Percentiles rank a stretch among this genome's conserved stretches.
Evolutionary conservation across 2,797 vertebrate species (phyloP).

Genomic region (Discoglossus pictus): DNA sequence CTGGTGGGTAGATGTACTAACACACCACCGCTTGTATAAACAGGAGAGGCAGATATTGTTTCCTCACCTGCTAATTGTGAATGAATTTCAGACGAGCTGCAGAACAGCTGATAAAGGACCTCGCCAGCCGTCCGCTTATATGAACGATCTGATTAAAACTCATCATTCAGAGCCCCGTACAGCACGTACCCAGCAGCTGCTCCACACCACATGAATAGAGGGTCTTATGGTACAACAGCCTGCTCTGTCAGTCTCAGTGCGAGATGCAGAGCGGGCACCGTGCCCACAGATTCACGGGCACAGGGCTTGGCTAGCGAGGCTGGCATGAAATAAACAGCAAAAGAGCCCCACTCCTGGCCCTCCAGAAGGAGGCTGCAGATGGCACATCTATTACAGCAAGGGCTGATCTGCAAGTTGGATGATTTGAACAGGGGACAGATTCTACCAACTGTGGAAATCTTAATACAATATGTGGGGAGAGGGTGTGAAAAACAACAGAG

Average conservation of each 20-base stretch:
- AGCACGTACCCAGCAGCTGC: constrained; percentile 16
- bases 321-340: no score
- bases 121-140: constrained; percentile 13
- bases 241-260: constrained; percentile 40
- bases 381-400: no score
- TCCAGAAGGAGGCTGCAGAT: no score
- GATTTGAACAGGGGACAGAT: no score
- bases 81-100: constrained; percentile 6
- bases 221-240: constrained; percentile 34
- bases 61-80: constrained; percentile 11
- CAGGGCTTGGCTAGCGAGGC: no score
- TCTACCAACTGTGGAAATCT: no score
- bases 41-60: not conserved
- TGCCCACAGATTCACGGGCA: no score
- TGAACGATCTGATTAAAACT: not conserved
- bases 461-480: no score
- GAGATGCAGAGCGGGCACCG: constrained; percentile 1
- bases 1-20: no score
- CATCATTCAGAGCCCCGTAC: constrained; percentile 1
- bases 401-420: no score
- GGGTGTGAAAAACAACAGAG: no score
- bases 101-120: constrained; percentile 11
- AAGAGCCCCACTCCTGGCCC: no score
- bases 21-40: not conserved
- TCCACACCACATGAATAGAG: constrained; percentile 16